Percentiles rank a stretch among this genome's conserved stretches.
Conservation (phyloP, 1,140 invertebrate genomes). For the Neodiprion fabricii region DNA sequence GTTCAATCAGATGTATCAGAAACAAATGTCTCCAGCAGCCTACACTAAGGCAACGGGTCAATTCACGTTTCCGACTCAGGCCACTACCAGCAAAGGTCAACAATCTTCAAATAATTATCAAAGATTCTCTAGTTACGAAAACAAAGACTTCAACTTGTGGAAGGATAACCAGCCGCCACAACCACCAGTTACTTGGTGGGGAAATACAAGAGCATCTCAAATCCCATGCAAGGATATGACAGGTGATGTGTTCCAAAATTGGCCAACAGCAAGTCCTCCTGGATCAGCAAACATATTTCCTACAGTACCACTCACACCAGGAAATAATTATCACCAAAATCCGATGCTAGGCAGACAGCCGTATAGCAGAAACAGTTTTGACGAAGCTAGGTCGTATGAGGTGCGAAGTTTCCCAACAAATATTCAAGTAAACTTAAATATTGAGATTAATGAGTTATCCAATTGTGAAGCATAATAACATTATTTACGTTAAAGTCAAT, state of each 20-base stretch:
- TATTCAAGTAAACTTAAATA: too few species aligned
- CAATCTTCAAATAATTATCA: constrained; percentile 35
- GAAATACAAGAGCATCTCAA: constrained; percentile 23
- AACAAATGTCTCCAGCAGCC: constrained; percentile 36
- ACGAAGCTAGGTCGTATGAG: constrained; percentile 41
- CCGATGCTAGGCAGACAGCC: constrained; percentile 33
- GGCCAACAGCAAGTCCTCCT: constrained; percentile 34
- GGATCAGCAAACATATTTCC: constrained; percentile 31
- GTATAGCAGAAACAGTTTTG: constrained; percentile 36
- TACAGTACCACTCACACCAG: constrained; percentile 34
- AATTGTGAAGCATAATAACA: too few species aligned
- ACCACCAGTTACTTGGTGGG: constrained; percentile 48
- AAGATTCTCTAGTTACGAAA: constrained; percentile 44
- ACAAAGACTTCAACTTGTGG: constrained; percentile 46
- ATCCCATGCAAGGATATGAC: constrained; percentile 36
- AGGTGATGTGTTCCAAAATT: constrained; percentile 41
- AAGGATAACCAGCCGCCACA: constrained; percentile 45
- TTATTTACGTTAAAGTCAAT: too few species aligned
- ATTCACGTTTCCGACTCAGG: constrained; percentile 16
- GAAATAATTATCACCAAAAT: constrained; percentile 43
- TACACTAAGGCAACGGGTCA: constrained; percentile 35
- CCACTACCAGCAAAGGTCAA: constrained; percentile 25
- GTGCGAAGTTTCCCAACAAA: constrained; percentile 28
- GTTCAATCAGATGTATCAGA: constrained; percentile 36
- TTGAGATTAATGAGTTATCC: too few species aligned